phyloP scores from a whole-genome alignment of 2,113 vertebrate species.

The Cynocephalus volans region DNA sequence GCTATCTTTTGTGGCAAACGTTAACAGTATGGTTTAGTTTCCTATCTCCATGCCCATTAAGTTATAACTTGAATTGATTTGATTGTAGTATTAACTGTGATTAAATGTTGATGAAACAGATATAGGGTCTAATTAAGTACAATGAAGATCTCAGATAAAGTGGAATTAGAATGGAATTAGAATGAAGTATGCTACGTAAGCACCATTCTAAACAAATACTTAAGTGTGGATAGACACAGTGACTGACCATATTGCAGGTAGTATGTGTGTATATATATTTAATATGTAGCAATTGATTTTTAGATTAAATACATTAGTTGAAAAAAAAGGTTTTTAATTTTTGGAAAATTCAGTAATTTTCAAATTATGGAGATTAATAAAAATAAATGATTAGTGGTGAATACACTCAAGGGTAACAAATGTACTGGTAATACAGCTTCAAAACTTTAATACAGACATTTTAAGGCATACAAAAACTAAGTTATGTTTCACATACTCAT shows the following conservation, averaged over 20 bases:
- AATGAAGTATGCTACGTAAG: background rate
- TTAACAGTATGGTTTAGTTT: background rate
- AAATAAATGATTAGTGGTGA: background rate
- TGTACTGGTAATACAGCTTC: background rate
- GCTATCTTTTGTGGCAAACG: background rate
- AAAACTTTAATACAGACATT: conserved; percentile 33
- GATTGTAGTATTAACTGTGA: conserved; percentile 47
- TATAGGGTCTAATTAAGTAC: background rate
- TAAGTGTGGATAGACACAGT: conserved; percentile 1
- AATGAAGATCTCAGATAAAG: background rate
- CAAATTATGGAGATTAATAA: conserved; percentile 11
- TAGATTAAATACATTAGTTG: background rate
- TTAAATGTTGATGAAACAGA: conserved; percentile 56
- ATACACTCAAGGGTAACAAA: background rate
- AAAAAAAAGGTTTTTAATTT: conserved; percentile 7
- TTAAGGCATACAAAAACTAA: background rate
- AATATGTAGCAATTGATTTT: conserved; percentile 4
- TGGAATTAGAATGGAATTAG: background rate
- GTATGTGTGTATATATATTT: background rate
- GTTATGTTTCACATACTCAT: background rate
- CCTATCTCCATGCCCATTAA: background rate
- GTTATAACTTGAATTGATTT: conserved; percentile 22
- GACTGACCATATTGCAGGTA: background rate
- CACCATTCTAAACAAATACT: background rate
- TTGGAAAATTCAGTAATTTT: background rate